Base-by-base conservation (phyloP, 2,888 invertebrate genomes). In the Parnassius smintheus region DNA sequence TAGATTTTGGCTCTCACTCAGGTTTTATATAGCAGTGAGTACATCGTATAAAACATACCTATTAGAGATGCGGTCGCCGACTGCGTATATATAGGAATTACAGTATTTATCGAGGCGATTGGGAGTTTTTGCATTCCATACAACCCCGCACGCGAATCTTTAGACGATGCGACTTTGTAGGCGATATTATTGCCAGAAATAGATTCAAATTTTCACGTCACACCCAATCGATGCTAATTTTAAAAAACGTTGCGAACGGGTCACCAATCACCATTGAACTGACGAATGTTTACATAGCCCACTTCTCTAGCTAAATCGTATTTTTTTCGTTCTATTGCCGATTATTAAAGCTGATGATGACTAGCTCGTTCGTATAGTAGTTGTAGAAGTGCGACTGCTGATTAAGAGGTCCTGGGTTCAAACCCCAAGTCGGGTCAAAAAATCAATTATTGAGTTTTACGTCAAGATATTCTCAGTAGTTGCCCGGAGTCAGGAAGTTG, bases 1-100 rank as follows among this genome's bases (percentile, higher is more conserved):
- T 93, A 93, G 93, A 93, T 91, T 90, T 93, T 93, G 93, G 93
- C 93, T 92, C 90, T 91, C 88, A 90, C 92, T 93, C 93, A 91
- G 90, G 91, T 90, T 91, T 91, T 89, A 91, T 91, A 90, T 91
- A 91, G 91, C 84, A 86, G 89, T 91, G 91, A 91, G 90, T 91
- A 90, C 90, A 90, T 90, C 86, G 84, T 91, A 90, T 91, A 91
- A 91, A 90, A 82, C 88, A 85, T 89, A 82, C 88, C 86, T 88
- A 87, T 88, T 82, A 84, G 85, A 88, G 90, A 91, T 90, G 88
- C 85, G 90, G 88, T 88, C 83, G 80, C 77, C 78, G 77, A 71
- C 76, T 78, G 85, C 81, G 82, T 85, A 89, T 88, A 88, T 90
- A 88, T 91, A 91, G 89, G 86, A 85, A 87, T 91, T 90, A 91